Evolutionary conservation across 2,888 invertebrate genomes (phyloP).

Genomic region (Epinotia demarniana): DNA sequence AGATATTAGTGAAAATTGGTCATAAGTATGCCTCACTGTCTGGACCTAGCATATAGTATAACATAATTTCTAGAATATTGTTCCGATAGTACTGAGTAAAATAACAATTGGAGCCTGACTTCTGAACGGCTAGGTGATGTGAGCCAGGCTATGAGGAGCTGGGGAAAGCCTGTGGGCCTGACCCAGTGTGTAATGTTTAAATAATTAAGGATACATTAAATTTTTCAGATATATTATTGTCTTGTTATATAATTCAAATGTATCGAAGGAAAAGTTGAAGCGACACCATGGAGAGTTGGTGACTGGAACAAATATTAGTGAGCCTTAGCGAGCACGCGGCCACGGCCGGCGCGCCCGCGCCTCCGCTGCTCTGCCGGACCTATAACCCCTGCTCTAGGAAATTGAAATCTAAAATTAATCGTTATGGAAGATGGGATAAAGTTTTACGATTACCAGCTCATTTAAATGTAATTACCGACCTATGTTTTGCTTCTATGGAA

Average conservation of each 20-base stretch:
- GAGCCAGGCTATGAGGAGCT: slow-evolving; percentile 64
- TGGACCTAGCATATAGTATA: slow-evolving; percentile 69
- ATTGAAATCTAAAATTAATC: slow-evolving; percentile 72
- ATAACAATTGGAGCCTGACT: slow-evolving; percentile 63
- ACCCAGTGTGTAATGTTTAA: slow-evolving; percentile 82
- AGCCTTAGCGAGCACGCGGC: slow-evolving; percentile 66
- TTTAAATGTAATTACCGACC: slow-evolving; percentile 75
- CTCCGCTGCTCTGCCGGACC: slow-evolving; percentile 46
- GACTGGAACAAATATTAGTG: slow-evolving; percentile 77
- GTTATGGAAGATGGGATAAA: slow-evolving; percentile 82
- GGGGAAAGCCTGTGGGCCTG: slow-evolving; percentile 73
- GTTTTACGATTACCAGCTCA: slow-evolving; percentile 81
- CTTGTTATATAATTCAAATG: slow-evolving; percentile 85
- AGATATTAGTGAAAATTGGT: slow-evolving; percentile 44
- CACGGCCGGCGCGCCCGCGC: slow-evolving; percentile 31
- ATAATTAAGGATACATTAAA: slow-evolving; percentile 83
- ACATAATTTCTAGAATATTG: slow-evolving; percentile 67
- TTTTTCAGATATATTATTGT: slow-evolving; percentile 85
- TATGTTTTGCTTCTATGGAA: slow-evolving; percentile 79
- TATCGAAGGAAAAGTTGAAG: slow-evolving; percentile 77
- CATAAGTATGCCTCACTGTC: slow-evolving; percentile 60
- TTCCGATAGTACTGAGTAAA: slow-evolving; percentile 63
- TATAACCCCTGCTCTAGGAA: slow-evolving; percentile 71
- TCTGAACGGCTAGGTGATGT: slow-evolving; percentile 68
- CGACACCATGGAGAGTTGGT: slow-evolving; percentile 70